A percentile compares a stretch with the other conserved stretches of the same genome.
phyloP scores from a whole-genome alignment of 2,888 invertebrate species.

The Caenorhabditis becei region DNA sequence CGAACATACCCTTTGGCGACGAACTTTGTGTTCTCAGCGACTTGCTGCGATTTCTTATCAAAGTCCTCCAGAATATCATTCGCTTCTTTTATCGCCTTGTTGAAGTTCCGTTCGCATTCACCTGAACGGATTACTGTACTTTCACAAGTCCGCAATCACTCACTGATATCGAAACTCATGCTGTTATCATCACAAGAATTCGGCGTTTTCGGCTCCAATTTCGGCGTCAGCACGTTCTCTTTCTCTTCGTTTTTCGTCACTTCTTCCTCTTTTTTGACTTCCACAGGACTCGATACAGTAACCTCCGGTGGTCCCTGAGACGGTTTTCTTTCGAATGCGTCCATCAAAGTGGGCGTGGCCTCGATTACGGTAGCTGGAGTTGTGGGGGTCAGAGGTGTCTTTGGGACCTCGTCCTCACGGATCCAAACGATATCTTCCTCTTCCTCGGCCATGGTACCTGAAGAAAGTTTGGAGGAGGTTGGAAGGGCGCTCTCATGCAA shows the following conservation, averaged over 20 bases:
- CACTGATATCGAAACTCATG: constrained; percentile 59
- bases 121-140: constrained; percentile 18
- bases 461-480: background rate
- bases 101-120: constrained; percentile 56
- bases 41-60: constrained; percentile 50
- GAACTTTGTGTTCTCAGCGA: constrained; percentile 46
- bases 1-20: constrained; percentile 44
- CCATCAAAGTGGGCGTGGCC: constrained; percentile 32
- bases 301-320: constrained; percentile 27
- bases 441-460: constrained; percentile 43
- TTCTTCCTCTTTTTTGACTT: background rate
- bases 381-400: constrained; percentile 25
- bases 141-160: constrained; percentile 6
- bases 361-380: constrained; percentile 58
- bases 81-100: constrained; percentile 47
- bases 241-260: background rate
- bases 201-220: constrained; percentile 25
- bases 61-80: constrained; percentile 52
- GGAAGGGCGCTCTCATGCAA: background rate
- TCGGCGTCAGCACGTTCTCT: background rate
- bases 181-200: constrained; percentile 53
- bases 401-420: constrained; percentile 37
- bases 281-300: constrained; percentile 25
- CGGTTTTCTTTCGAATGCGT: constrained; percentile 35
- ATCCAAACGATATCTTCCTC: constrained; percentile 61